A percentile compares a stretch with the other conserved stretches of the same genome.
Conservation (phyloP, 2,797 vertebrate genomes). For the Triplophysa bombifrons region DNA sequence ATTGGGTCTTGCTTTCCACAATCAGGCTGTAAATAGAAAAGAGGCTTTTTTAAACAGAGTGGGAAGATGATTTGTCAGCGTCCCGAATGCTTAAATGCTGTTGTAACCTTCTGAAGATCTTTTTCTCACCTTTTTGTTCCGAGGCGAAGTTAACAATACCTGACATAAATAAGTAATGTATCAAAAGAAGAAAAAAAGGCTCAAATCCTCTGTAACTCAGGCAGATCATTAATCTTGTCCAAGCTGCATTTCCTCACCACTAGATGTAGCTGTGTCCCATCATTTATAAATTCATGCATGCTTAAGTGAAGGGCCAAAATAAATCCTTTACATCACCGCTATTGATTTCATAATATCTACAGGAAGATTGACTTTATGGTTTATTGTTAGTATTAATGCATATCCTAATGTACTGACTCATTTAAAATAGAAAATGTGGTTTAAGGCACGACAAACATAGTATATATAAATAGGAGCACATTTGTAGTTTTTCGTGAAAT, state of each 20-base stretch:
- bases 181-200: slow-evolving; percentile 26
- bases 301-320: neutral
- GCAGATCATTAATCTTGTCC: slow-evolving; percentile 18
- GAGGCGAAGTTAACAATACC: slow-evolving; percentile 25
- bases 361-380: neutral
- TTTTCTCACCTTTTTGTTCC: slow-evolving; percentile 14
- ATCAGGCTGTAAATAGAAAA: slow-evolving; percentile 7
- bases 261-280: slow-evolving; percentile 56
- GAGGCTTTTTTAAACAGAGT: slow-evolving; percentile 1
- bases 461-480: too few species aligned
- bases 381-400: neutral
- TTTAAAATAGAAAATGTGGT: too few species aligned
- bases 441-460: too few species aligned
- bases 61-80: slow-evolving; percentile 20
- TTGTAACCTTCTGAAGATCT: slow-evolving; percentile 15
- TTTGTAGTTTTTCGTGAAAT: too few species aligned
- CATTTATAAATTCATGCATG: slow-evolving; percentile 6
- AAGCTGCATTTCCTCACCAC: slow-evolving; percentile 41
- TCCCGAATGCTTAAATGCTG: slow-evolving; percentile 20
- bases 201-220: slow-evolving; percentile 1
- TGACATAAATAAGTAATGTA: slow-evolving; percentile 37
- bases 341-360: neutral
- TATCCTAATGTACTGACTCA: neutral
- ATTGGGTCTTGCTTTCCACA: neutral
- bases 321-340: neutral